phyloP scores from a whole-genome alignment of 2,888 invertebrate species.

The Limenitis camilla region DNA sequence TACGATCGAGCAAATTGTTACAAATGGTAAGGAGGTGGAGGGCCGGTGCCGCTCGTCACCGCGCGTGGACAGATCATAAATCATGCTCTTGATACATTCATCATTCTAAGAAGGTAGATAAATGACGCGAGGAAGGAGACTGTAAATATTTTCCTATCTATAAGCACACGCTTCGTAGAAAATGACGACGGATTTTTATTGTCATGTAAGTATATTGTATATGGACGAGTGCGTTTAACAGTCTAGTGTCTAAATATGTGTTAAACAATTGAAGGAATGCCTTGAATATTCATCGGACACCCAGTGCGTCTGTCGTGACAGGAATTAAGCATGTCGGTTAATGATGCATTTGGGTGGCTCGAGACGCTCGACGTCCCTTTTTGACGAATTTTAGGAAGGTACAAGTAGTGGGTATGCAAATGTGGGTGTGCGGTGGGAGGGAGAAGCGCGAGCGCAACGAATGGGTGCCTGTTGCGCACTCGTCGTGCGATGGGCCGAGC shows the following conservation, averaged over 20 bases:
- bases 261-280: slow-evolving; percentile 68
- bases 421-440: slow-evolving; percentile 67
- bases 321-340: slow-evolving; percentile 65
- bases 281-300: slow-evolving; percentile 74
- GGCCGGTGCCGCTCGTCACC: slow-evolving; percentile 71
- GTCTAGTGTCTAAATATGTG: slow-evolving; percentile 68
- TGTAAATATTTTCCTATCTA: slow-evolving; percentile 67
- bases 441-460: slow-evolving; percentile 63
- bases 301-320: slow-evolving; percentile 68
- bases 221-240: slow-evolving; percentile 46
- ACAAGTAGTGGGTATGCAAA: slow-evolving; percentile 62
- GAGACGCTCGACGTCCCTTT: slow-evolving; percentile 56
- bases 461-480: slow-evolving; percentile 62
- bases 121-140: slow-evolving; percentile 68
- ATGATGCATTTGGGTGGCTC: slow-evolving; percentile 65
- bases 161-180: slow-evolving; percentile 56
- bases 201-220: slow-evolving; percentile 62
- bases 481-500: slow-evolving; percentile 52
- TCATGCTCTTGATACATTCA: slow-evolving; percentile 68
- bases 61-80: slow-evolving; percentile 66
- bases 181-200: slow-evolving; percentile 57
- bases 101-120: slow-evolving; percentile 73
- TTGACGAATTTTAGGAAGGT: slow-evolving; percentile 60
- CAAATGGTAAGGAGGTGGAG: slow-evolving; percentile 73
- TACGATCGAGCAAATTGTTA: slow-evolving; percentile 75